A percentile compares a stretch with the other conserved stretches of the same genome.
phyloP scores from a whole-genome alignment of 1,140 invertebrate genomes.

The Lordiphosa clarofinis region DNA sequence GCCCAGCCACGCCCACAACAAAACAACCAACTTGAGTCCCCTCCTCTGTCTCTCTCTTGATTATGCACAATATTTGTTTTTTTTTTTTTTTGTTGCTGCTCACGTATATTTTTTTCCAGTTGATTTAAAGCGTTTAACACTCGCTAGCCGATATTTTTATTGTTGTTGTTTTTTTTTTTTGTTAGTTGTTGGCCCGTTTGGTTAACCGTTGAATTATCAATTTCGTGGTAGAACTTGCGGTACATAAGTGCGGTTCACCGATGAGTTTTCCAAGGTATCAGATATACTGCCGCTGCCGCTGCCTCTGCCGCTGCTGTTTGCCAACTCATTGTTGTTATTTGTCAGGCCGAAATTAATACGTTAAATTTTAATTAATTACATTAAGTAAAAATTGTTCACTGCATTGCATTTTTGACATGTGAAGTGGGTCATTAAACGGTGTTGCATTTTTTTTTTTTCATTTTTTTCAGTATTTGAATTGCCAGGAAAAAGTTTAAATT shows the following conservation, averaged over 20 bases:
- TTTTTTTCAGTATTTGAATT: not conserved
- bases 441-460: not conserved
- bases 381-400: conserved; percentile 64
- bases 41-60: conserved; percentile 6
- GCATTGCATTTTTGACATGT: conserved; percentile 53
- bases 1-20: conserved; percentile 21
- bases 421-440: conserved; percentile 60
- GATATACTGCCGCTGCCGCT: conserved; percentile 11
- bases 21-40: conserved; percentile 4
- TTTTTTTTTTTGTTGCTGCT: conserved; percentile 11
- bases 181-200: conserved; percentile 62
- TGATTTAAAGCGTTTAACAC: conserved; percentile 69
- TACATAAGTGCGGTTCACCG: conserved; percentile 78
- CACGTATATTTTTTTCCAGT: conserved; percentile 31
- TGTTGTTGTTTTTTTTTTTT: conserved; percentile 30
- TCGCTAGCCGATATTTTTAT: conserved; percentile 30
- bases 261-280: conserved; percentile 79
- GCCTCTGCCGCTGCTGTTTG: conserved; percentile 27
- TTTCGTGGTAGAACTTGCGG: conserved; percentile 79
- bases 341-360: conserved; percentile 54
- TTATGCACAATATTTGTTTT: conserved; percentile 15
- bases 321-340: conserved; percentile 17
- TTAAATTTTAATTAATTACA: conserved; percentile 74
- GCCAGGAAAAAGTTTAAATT: too few species aligned
- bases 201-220: conserved; percentile 79